phyloP scores from a whole-genome alignment of 1,140 invertebrate species.

The Lepidurus couesii region DNA sequence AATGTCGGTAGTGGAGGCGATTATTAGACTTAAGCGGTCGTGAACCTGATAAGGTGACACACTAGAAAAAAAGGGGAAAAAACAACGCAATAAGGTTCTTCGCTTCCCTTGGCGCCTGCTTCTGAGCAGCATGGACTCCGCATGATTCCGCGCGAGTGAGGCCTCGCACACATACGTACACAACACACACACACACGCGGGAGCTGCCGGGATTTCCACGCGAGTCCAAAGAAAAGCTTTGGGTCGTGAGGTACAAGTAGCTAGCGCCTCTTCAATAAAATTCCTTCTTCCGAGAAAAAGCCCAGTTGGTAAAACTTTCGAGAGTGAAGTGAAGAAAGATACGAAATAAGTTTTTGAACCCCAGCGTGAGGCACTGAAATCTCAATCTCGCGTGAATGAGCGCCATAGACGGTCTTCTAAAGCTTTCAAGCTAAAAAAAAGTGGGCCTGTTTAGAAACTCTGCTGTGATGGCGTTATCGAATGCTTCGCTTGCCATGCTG shows the following conservation, averaged over 20 bases:
- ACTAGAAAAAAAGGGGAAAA: neutral
- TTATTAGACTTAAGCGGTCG: neutral
- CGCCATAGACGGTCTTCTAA: neutral
- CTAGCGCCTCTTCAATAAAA: too few relatives aligned
- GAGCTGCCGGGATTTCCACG: neutral
- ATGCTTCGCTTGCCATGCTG: neutral
- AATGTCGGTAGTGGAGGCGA: too few relatives aligned
- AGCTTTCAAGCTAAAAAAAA: neutral
- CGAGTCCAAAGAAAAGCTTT: neutral
- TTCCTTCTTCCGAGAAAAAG: too few relatives aligned
- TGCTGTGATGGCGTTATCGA: neutral
- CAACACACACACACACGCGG: conserved; percentile 4
- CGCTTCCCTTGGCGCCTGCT: neutral
- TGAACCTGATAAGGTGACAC: conserved; percentile 4
- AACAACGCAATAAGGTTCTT: conserved; percentile 6
- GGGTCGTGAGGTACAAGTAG: neutral
- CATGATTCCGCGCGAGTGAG: neutral
- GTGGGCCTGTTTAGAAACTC: neutral
- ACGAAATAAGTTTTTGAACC: neutral
- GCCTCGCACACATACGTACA: neutral
- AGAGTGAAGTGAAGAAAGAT: neutral
- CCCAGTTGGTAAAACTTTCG: neutral
- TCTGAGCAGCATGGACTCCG: neutral
- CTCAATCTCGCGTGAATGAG: neutral
- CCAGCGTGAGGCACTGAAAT: neutral